Evolutionary conservation across 2,113 vertebrate genomes (phyloP).

Genomic region (Alosa alosa): DNA sequence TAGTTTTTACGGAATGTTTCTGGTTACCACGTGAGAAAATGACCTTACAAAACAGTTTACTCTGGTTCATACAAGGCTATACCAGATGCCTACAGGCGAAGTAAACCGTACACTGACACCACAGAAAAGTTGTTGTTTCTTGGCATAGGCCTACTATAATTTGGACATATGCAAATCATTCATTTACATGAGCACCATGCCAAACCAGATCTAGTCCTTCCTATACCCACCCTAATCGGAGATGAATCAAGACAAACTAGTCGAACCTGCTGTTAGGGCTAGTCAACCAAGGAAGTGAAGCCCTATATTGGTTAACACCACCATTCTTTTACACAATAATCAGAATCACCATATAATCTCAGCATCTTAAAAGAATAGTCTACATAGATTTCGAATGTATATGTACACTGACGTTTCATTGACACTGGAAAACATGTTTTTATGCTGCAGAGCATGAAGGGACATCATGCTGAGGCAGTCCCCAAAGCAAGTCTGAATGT

Average conservation of each 20-base stretch:
- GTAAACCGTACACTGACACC: neutral
- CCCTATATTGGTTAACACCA: no score
- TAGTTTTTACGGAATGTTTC: no score
- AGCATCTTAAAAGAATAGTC: no score
- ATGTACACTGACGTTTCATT: no score
- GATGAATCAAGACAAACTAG: neutral
- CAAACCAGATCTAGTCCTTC: no score
- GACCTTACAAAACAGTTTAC: neutral
- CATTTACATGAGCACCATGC: neutral
- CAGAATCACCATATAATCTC: no score
- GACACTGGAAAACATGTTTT: no score
- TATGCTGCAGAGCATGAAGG: no score
- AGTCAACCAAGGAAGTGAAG: neutral
- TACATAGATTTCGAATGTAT: no score
- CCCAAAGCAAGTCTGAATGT: no score
- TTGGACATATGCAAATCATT: neutral
- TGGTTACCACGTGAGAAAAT: neutral
- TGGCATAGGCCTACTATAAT: neutral
- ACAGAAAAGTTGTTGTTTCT: neutral
- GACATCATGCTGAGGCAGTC: no score
- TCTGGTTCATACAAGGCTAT: neutral
- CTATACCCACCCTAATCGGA: neutral
- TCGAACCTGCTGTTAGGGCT: neutral
- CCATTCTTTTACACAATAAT: no score
- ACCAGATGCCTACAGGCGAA: neutral